Evolutionary conservation across 2,113 vertebrate genomes (phyloP).

Genomic region (Geococcyx californianus): DNA sequence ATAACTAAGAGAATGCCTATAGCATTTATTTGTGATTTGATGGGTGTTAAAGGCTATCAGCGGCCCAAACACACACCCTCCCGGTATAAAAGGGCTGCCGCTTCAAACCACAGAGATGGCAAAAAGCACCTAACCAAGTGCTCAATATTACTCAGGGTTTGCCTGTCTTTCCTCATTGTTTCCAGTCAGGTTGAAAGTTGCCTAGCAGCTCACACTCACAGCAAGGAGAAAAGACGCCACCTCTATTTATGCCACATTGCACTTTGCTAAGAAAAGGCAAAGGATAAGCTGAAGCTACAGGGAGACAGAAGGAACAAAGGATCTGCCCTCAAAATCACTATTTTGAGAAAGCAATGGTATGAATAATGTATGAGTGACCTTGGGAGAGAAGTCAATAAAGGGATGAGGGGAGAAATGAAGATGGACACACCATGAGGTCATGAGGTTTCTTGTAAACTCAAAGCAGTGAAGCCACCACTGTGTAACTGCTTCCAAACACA

Average conservation of each 20-base stretch:
- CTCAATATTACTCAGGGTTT: not conserved
- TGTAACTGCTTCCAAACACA: not conserved
- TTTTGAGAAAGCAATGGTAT: not conserved
- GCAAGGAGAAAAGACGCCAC: not conserved
- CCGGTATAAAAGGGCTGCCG: not conserved
- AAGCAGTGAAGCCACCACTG: not conserved
- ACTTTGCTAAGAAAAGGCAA: not conserved
- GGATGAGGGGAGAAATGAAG: not conserved
- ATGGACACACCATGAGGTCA: not conserved
- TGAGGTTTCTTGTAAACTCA: not conserved
- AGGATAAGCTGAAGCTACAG: not conserved
- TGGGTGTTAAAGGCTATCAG: not conserved
- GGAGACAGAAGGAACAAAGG: not conserved
- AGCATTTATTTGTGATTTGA: not conserved
- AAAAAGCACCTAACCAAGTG: not conserved
- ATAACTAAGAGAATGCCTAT: not conserved
- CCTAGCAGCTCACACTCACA: not conserved
- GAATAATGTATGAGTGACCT: not conserved
- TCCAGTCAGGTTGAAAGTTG: not conserved
- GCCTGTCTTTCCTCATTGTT: not conserved
- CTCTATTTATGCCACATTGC: not conserved
- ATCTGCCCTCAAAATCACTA: not conserved
- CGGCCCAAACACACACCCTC: not conserved
- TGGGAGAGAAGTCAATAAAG: not conserved
- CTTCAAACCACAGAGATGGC: not conserved